Conservation (phyloP, 1,140 invertebrate genomes). For the Amphibalanus amphitrite region DNA sequence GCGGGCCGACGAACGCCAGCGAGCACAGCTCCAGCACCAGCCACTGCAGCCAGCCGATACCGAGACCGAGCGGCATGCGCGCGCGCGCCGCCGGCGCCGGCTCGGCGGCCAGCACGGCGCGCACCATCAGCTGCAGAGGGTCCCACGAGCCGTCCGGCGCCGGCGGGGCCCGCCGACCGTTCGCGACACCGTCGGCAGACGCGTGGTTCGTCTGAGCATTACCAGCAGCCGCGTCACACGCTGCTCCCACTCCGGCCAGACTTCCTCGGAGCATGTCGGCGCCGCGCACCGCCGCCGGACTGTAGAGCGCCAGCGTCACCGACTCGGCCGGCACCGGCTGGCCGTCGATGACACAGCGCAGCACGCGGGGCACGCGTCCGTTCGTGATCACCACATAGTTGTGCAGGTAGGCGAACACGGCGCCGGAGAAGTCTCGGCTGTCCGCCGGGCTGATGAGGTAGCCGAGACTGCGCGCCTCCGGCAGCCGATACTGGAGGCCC, state of each 20-base stretch:
- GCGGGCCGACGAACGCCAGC: not conserved
- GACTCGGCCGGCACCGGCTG: not conserved
- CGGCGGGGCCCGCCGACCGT: too few relatives aligned
- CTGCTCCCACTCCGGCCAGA: not conserved
- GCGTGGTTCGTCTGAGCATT: too few relatives aligned
- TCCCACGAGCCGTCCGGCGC: not conserved
- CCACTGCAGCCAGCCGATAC: not conserved
- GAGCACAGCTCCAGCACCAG: not conserved
- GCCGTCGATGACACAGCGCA: not conserved
- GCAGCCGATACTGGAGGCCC: not conserved
- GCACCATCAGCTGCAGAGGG: not conserved
- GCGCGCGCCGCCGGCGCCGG: too few relatives aligned
- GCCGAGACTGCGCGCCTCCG: not conserved
- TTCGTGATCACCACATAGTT: not conserved
- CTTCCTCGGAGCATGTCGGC: not conserved
- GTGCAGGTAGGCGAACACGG: not conserved
- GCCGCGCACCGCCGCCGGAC: not conserved
- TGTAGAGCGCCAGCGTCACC: not conserved
- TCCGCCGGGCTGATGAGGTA: not conserved
- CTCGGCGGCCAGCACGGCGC: not conserved
- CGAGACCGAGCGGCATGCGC: not conserved
- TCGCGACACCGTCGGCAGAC: too few relatives aligned
- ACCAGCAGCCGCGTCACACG: too few relatives aligned
- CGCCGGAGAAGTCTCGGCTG: not conserved
- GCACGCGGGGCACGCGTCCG: not conserved